Conservation (phyloP, 2,113 vertebrate genomes). For the Todiramphus saurophagus region DNA sequence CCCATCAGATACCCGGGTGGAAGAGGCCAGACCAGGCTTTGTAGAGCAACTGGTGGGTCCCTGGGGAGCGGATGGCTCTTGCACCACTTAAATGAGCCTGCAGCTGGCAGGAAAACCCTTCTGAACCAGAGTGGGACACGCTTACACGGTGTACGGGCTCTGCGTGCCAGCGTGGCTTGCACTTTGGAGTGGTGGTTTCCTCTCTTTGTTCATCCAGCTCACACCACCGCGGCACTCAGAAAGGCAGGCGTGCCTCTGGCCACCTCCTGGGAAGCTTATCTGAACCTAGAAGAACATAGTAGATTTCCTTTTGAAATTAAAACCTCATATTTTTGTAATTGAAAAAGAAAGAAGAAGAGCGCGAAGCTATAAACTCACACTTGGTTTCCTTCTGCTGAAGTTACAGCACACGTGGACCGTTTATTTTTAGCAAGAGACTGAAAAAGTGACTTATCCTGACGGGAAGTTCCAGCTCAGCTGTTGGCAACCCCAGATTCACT, state of each 20-base stretch:
- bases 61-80: neutral
- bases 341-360: neutral
- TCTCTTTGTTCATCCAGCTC: neutral
- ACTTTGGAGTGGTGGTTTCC: neutral
- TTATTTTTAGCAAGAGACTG: neutral
- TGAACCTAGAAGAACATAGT: neutral
- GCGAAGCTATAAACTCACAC: neutral
- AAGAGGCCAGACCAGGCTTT: neutral
- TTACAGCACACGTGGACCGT: rapidly evolving
- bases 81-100: neutral
- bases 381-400: neutral
- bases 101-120: neutral
- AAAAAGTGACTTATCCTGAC: neutral
- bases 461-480: neutral
- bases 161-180: neutral
- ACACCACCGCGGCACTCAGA: neutral
- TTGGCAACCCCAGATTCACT: neutral
- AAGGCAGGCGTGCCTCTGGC: neutral
- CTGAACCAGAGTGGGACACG: rapidly evolving
- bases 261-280: neutral
- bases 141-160: neutral
- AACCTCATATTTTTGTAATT: neutral
- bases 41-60: neutral
- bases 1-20: neutral
- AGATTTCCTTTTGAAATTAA: neutral